These are phyloP conservation scores for Philaenus spumarius DNA, from an alignment of 1,140 invertebrate genomes.

Conservation along the genomic window DNA sequence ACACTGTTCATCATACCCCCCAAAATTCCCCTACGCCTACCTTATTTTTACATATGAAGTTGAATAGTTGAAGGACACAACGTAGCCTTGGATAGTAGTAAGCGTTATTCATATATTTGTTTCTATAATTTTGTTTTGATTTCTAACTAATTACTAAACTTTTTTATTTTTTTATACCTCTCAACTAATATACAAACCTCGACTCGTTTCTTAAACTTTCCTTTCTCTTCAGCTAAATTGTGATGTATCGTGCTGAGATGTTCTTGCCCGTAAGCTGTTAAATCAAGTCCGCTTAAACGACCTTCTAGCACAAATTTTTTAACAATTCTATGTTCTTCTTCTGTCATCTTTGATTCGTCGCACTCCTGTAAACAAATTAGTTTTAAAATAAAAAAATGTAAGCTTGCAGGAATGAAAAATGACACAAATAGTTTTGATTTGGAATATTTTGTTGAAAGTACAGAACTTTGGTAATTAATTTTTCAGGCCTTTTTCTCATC, in stretches of 20 bases:
- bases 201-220: conserved; percentile 55
- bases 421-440: neutral
- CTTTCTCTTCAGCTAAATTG: conserved; percentile 46
- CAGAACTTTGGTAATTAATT: neutral
- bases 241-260: conserved; percentile 42
- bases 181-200: conserved; percentile 37
- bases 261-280: conserved; percentile 42
- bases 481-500: neutral
- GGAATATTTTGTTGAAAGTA: neutral
- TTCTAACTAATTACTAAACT: no score
- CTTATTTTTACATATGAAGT: no score
- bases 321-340: conserved; percentile 62
- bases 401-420: neutral
- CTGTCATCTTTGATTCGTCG: conserved; percentile 50
- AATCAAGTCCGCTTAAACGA: conserved; percentile 65
- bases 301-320: conserved; percentile 75
- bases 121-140: no score
- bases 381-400: neutral
- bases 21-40: no score
- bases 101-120: no score
- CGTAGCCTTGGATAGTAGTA: no score
- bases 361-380: conserved; percentile 33
- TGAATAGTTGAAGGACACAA: no score
- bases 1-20: no score
- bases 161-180: neutral